Base-by-base conservation (phyloP, 2,113 vertebrate genomes). In the Megaceryle torquata region DNA sequence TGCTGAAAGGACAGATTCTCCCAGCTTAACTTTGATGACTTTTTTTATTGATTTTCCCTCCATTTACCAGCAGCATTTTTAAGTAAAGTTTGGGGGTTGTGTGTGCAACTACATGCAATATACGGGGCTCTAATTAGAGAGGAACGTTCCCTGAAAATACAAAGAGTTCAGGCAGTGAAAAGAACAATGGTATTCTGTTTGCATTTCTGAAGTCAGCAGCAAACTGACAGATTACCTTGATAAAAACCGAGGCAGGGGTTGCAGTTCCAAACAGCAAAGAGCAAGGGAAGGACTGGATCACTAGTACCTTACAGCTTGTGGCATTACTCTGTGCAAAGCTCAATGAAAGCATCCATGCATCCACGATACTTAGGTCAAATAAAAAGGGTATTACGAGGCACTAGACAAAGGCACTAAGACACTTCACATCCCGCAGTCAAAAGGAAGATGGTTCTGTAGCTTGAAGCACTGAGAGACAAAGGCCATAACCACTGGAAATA, bases 101-200 rank as follows among this genome's bases (percentile, higher is more conserved):
- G 11, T 51, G 14, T 26, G 7, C 0, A 2, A 61, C 41, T 65
- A 61, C 0, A 0, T 28, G n/a, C 25, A 68, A 64, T 35, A 64
- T 8, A 43, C 3, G 26, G 20, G 21, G 28, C 17, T 93, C 18
- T 68, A 85, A 37, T 25, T 72, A 82, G 69, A 92, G 60, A n/a
- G 4, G 6, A 81, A 31, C 29, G 1, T 51, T 82, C 18, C 69
- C 22, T 59, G 56, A 92, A 88, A 72, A 51, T 33, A 41, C 10
- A 74, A 69, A 91, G 31, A 79, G 13, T 25, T 72, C 6, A 9
- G 17, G 5, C 26, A 81, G 59, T 54, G 46, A 41, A 86, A 92
- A 89, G 60, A 85, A 61, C 10, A 82, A 28, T 2, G 1, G 28
- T 19, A 29, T 75, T 90, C n/a, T 70, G 9, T 61, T 83, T 82